A percentile compares a stretch with the other conserved stretches of the same genome.
Evolutionary conservation across 2,888 invertebrate species (phyloP).

Genomic region (Saturnia pavonia): DNA sequence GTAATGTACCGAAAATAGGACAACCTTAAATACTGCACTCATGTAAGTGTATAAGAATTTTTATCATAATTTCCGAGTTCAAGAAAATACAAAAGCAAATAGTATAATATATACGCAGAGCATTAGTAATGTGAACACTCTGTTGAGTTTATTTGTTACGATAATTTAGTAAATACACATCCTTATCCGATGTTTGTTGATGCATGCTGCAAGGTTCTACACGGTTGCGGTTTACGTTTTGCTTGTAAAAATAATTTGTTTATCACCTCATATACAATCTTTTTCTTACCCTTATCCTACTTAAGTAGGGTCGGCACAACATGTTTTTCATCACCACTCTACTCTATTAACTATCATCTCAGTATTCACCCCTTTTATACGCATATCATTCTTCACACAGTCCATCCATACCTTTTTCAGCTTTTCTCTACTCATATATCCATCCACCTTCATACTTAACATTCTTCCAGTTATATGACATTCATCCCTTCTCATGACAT

Average conservation of each 20-base stretch:
- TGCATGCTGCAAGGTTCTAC: neutral
- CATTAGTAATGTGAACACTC: neutral
- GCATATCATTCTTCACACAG: too few species aligned
- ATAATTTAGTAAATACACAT: neutral
- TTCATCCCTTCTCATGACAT: too few species aligned
- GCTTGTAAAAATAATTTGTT: neutral
- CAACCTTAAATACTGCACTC: neutral
- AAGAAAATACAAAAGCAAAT: constrained; percentile 1
- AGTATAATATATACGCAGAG: neutral
- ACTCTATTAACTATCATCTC: too few species aligned
- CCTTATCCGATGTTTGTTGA: neutral
- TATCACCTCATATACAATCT: neutral
- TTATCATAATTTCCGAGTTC: neutral
- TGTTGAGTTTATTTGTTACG: neutral
- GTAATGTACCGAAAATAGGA: constrained; percentile 6
- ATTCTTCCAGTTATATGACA: too few species aligned
- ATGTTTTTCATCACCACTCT: too few species aligned
- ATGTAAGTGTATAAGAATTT: neutral
- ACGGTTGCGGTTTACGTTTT: neutral
- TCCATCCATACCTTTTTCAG: too few species aligned
- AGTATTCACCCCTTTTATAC: too few species aligned
- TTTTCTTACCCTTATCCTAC: too few species aligned
- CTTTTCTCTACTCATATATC: too few species aligned
- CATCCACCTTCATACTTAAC: too few species aligned
- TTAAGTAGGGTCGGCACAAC: too few species aligned